phyloP scores from a whole-genome alignment of 2,888 invertebrate genomes.

The Eurois occulta region DNA sequence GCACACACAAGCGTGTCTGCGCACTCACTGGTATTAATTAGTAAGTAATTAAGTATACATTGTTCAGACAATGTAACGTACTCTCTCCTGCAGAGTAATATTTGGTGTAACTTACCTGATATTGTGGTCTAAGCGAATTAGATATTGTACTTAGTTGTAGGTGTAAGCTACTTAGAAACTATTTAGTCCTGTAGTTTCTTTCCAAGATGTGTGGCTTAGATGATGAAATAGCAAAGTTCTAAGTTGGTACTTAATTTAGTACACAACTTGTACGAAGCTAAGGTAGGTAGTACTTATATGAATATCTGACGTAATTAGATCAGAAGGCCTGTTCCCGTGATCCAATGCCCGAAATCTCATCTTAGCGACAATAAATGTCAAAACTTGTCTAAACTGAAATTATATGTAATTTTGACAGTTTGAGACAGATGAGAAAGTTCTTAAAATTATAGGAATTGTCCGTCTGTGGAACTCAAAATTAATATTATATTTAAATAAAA shows the following conservation, averaged over 20 bases:
- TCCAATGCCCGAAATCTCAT: background rate
- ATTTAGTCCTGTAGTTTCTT: background rate
- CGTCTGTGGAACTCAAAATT: background rate
- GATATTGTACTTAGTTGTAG: background rate
- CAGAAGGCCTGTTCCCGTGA: background rate
- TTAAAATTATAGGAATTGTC: background rate
- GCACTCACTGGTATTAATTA: conserved; percentile 40
- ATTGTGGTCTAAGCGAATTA: background rate
- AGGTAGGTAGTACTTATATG: background rate
- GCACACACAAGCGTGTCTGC: conserved; percentile 31
- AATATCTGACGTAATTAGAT: background rate
- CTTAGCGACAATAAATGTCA: background rate
- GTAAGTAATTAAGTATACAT: conserved; percentile 31
- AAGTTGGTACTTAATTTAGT: background rate
- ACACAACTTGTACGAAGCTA: background rate
- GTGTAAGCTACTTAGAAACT: conserved; percentile 3
- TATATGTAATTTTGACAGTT: background rate
- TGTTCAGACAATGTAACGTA: conserved; percentile 30
- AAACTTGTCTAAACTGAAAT: background rate
- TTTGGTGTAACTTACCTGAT: too few species aligned
- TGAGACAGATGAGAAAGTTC: background rate
- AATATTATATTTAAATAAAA: background rate
- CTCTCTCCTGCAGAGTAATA: conserved; percentile 18
- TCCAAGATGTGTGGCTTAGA: background rate
- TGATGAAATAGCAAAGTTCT: background rate